These are phyloP conservation scores for Patella caerulea DNA, from an alignment of 2,888 invertebrate species.

Conservation along the genomic window DNA sequence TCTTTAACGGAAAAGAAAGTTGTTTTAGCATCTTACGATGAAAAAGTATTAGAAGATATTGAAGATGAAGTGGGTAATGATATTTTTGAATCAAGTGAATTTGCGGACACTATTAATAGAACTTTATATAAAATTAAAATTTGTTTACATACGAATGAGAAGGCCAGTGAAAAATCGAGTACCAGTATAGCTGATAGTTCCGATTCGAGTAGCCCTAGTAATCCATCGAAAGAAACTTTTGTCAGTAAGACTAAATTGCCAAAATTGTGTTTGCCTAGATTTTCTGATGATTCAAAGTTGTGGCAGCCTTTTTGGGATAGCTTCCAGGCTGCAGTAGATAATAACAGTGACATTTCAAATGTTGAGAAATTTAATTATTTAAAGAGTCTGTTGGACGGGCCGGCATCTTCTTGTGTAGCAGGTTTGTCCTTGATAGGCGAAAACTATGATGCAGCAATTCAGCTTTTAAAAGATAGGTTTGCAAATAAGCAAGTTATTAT, in stretches of 20 bases:
- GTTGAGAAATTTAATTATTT: background rate
- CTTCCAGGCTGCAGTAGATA: background rate
- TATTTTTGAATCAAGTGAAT: background rate
- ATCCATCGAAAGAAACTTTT: too few species aligned
- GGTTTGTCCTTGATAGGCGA: too few species aligned
- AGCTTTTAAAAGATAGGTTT: too few species aligned
- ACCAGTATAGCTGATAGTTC: too few species aligned
- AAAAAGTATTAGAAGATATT: background rate
- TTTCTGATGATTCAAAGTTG: background rate
- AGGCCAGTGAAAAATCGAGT: too few species aligned
- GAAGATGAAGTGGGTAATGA: background rate
- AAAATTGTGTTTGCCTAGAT: background rate
- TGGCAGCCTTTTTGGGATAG: background rate
- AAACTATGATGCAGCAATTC: too few species aligned
- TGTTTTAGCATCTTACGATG: background rate
- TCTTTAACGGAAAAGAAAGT: background rate
- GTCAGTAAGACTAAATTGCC: background rate
- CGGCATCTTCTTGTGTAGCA: background rate
- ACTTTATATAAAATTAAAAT: too few species aligned
- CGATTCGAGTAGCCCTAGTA: too few species aligned
- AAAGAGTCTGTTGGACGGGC: background rate
- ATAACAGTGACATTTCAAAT: background rate
- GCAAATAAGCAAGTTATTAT: too few species aligned
- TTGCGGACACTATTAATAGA: background rate
- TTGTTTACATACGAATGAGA: too few species aligned